A percentile compares a stretch with the other conserved stretches of the same genome.
Conservation (phyloP, 2,113 vertebrate genomes). For the Myodes glareolus region DNA sequence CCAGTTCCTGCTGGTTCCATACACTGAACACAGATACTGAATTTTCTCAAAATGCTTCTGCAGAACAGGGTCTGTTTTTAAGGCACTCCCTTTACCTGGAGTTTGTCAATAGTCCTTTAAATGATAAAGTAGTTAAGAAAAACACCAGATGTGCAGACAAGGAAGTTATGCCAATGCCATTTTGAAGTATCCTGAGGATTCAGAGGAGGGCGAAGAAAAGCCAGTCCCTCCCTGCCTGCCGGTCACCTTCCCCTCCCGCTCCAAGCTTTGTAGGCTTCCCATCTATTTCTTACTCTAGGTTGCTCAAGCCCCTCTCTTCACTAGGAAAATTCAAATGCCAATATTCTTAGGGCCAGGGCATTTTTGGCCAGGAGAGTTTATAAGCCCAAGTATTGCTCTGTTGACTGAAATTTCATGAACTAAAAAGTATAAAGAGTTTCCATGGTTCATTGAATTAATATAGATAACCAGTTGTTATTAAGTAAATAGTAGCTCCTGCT, state of each 20-base stretch:
- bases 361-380: neutral
- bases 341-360: neutral
- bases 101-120: neutral
- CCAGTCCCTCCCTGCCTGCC: constrained; percentile 43
- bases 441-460: neutral
- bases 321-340: constrained; percentile 49
- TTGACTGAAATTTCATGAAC: constrained; percentile 28
- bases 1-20: neutral
- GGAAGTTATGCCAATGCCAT: neutral
- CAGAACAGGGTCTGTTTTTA: neutral
- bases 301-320: constrained; percentile 11
- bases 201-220: neutral
- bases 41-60: neutral
- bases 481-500: neutral
- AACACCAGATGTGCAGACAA: constrained; percentile 3
- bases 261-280: neutral
- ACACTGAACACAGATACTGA: neutral
- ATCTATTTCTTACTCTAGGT: neutral
- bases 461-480: neutral
- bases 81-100: constrained; percentile 3
- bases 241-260: neutral
- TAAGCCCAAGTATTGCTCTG: constrained; percentile 34
- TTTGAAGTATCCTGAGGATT: constrained; percentile 15
- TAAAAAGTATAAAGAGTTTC: neutral
- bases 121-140: neutral